Evolutionary conservation across 1,140 invertebrate genomes (phyloP), one percentile per base, ranked within the genome.

Genomic region (Panulirus ornatus): DNA sequence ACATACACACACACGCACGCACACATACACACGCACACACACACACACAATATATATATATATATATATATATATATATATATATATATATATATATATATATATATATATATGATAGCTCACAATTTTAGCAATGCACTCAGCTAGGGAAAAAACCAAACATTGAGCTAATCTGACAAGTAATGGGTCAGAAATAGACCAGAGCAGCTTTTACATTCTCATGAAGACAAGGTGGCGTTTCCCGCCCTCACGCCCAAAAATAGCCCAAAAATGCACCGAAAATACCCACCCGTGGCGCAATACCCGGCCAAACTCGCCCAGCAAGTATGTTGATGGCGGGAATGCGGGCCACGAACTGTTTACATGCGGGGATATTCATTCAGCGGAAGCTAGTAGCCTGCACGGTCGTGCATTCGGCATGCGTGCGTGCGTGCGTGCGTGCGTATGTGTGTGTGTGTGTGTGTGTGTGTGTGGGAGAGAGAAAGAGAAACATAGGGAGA

Each of bases 401-500:
- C n/a, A n/a, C n/a, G n/a, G n/a, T n/a, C 16, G n/a, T 66, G 58
- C 22, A 30, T 66, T 30, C 14, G 44, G 70, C 2, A 42, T 1
- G 36, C 42, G 38, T 76, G 73, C 22, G 30, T 66, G 63, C 34
- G 63, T 66, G 63, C 34, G 63, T 66, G 63, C 34, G 63, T 66
- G 63, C 34, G 63, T 66, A 30, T 66, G 63, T 66, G 63, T 66
- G 63, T 66, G 63, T 66, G 63, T 66, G 63, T 66, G 63, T 66
- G 63, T 66, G 63, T 66, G 63, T 66, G 63, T 70, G 66, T 8
- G 66, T 70, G 66, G 66, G 9, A 27, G 36, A 27, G 36, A 70
- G 16, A 70, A 70, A 70, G 22, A 70, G 14, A 2, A 70, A 1
- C 58, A 63, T 22, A 16, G 27, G 58, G 1, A 63, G 58, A 63